Base-by-base conservation (phyloP, 37 sponge, comb jelly and placozoan species). In the Crambe crambe region DNA sequence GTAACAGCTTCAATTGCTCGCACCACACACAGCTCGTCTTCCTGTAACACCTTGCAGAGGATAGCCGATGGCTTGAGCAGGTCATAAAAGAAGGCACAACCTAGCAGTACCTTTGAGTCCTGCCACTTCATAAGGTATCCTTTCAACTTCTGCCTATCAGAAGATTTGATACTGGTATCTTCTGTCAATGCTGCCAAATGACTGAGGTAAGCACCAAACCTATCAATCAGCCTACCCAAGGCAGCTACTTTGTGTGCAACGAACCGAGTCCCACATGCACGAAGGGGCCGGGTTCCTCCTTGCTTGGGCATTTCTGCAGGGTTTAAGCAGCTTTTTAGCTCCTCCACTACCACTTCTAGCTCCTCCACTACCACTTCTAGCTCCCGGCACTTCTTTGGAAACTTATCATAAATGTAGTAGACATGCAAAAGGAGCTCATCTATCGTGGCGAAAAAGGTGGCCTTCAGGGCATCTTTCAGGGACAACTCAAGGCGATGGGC, bases 171-270 rank as follows among this genome's bases (percentile, higher is more conserved):
- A 29, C 42, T 39, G 6, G 27, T 20, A 60, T 77, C 73, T 76
- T 62, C 72, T 51, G 73, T 60, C 71, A 77, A 23, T 18, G 70
- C 59, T 9, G 40, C 38, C 26, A 87, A 56, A 20, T 87, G 88
- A 62, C 40, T 47, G 29, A 81, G 42, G 58, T 81, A 87, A 22
- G 56, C 78, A 31, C 88, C 83, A 58, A 77, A 75, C 30, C 63
- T 75, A 56, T 76, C 88, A 37, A 81, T 77, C 30, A 87, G 0
- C 18, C 78, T 42, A 6, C 25, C 73, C 29, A 87, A 56, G 1
- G 88, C 88, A 61, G 62, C 72, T 0, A 90, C 86, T 43, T 90
- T 90, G 72, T 90, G 90, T 3, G 57, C 56, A 18, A 90, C 44
- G 60, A 90, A 90, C 1, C 81, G 62, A 29, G 82, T 85, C 12